Base-by-base conservation (phyloP, 2,797 vertebrate species). In the Loris lydekkerianus region DNA sequence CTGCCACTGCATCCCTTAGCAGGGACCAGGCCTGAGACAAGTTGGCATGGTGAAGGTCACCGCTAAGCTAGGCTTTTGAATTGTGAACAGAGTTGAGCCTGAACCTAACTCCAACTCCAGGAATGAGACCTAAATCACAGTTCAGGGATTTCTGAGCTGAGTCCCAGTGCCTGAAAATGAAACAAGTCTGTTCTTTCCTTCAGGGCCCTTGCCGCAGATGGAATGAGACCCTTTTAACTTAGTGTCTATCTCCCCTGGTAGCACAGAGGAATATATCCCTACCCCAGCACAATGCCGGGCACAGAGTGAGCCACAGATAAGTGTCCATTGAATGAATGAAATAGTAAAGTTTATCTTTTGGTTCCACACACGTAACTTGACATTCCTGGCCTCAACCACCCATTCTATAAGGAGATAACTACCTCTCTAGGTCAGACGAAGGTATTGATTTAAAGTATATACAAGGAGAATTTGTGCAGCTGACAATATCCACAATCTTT, bases 141-240 rank as follows among this genome's bases (percentile, higher is more conserved):
- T 75, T 93, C 65, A 82, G 25, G 31, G 69, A 75, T 93, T 92
- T 17, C 77, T 53, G 53, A 91, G 82, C 34, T 31, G 34, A 76
- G 34, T 53, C 53, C 21, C 29, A 86, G 43, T 56, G 23, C 34
- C 72, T 61, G n/a, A 73, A 53, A 69, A 65, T 53, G 18, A 94
- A 93, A 88, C 43, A 75, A 91, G 31, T 49, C 29, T 73, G n/a
- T 80, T 86, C 27, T 83, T 91, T 96, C 53, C 84, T 86, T 89
- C 23, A 70, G 46, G 25, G 63, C 60, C 53, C 63, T 93, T 70
- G 73, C 20, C 72, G 81, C 49, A 82, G 65, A 80, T 77, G 75
- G 92, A 89, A 88, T 67, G 29, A 93, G 53, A 7, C 46, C 56
- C 23, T 87, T 91, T 89, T 89, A 10, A 67, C 31, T 76, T 89